Evolutionary conservation across 1,140 invertebrate species (phyloP).

Genomic region (Halesus radiatus): DNA sequence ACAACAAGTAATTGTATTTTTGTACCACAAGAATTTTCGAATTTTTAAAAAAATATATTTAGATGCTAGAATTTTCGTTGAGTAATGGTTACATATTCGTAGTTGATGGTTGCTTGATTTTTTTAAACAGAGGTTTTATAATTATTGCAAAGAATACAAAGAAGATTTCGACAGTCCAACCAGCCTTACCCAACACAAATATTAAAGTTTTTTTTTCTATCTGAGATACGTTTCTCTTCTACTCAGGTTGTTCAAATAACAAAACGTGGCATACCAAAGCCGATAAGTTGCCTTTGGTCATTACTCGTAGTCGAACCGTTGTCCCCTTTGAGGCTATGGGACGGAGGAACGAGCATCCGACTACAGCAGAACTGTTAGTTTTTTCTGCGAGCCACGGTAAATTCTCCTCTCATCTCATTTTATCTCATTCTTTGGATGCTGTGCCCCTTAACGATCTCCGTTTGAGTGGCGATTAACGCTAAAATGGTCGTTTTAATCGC

Average conservation of each 20-base stretch:
- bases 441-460: neutral
- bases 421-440: constrained; percentile 19
- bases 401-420: constrained; percentile 4
- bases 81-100: too few relatives aligned
- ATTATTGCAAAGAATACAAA: too few relatives aligned
- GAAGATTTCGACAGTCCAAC: too few relatives aligned
- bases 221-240: too few relatives aligned
- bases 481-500: constrained; percentile 6
- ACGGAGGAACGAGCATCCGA: neutral
- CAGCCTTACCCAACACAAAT: too few relatives aligned
- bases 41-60: too few relatives aligned
- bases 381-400: neutral
- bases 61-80: too few relatives aligned
- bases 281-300: neutral
- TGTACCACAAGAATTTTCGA: too few relatives aligned
- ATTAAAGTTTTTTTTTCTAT: too few relatives aligned
- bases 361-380: constrained; percentile 4
- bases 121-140: too few relatives aligned
- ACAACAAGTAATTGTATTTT: too few relatives aligned
- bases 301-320: neutral
- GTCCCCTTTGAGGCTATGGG: neutral
- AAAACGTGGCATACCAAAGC: neutral
- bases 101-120: too few relatives aligned
- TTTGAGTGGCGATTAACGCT: neutral
- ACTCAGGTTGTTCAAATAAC: neutral